phyloP scores from a whole-genome alignment of 1,140 invertebrate genomes.

The Hermetia illucens region DNA sequence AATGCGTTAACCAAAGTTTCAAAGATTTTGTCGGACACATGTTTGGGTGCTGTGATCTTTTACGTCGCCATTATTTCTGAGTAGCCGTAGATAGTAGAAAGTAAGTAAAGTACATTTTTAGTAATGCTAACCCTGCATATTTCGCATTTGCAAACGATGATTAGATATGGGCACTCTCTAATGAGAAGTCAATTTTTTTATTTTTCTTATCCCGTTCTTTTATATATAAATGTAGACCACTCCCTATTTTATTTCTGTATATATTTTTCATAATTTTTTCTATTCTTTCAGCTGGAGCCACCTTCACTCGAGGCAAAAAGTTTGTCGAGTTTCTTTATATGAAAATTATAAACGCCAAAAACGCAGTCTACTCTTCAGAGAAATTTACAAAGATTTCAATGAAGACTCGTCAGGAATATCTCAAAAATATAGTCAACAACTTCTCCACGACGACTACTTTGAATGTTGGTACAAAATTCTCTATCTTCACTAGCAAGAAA shows the following conservation, averaged over 20 bases:
- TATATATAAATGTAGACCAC: too few relatives aligned
- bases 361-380: conserved; percentile 87
- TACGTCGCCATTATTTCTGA: too few relatives aligned
- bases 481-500: conserved; percentile 58
- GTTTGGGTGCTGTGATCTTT: too few relatives aligned
- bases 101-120: too few relatives aligned
- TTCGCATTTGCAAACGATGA: too few relatives aligned
- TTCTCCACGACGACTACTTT: conserved; percentile 66
- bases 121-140: too few relatives aligned
- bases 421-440: conserved; percentile 82
- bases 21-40: too few relatives aligned
- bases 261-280: conserved; percentile 1
- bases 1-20: too few relatives aligned
- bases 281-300: conserved; percentile 42
- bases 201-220: too few relatives aligned
- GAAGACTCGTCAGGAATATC: conserved; percentile 86
- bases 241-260: too few relatives aligned
- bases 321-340: conserved; percentile 89
- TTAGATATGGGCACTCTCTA: too few relatives aligned
- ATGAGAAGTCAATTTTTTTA: background rate
- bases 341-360: conserved; percentile 97
- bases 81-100: too few relatives aligned
- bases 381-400: conserved; percentile 97
- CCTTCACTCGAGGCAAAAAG: conserved; percentile 73
- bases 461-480: conserved; percentile 80